Evolutionary conservation across 2,888 invertebrate species (phyloP).

Genomic region (Campoplex capitator): DNA sequence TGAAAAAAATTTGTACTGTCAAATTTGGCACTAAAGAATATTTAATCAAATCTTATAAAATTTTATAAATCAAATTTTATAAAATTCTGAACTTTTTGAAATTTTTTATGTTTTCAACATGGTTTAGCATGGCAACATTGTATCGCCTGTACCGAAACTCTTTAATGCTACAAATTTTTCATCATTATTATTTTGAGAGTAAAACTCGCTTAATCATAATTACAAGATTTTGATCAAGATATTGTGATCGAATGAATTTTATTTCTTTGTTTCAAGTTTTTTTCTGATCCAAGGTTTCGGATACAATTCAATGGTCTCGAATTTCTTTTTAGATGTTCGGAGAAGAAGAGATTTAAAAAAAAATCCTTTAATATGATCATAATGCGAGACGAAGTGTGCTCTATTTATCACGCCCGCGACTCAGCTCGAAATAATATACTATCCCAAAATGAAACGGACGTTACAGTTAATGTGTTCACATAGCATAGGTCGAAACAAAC

Average conservation of each 20-base stretch:
- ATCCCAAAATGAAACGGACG: slow-evolving; percentile 41
- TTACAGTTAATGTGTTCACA: slow-evolving; percentile 42
- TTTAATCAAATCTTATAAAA: too few relatives aligned
- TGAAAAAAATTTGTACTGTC: too few relatives aligned
- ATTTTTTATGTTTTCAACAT: too few relatives aligned
- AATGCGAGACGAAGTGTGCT: slow-evolving; percentile 2
- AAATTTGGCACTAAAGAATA: too few relatives aligned
- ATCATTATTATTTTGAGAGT: too few relatives aligned
- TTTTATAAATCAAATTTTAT: too few relatives aligned
- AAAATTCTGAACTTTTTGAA: too few relatives aligned
- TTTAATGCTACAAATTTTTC: too few relatives aligned
- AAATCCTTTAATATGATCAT: not conserved
- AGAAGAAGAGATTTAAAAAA: not conserved
- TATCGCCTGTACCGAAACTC: too few relatives aligned
- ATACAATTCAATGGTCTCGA: not conserved
- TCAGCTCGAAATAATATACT: slow-evolving; percentile 3
- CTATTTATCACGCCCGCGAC: slow-evolving; percentile 12
- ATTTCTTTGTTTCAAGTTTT: not conserved
- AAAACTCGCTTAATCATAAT: not conserved
- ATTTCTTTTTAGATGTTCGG: not conserved
- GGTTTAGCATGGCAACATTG: too few relatives aligned
- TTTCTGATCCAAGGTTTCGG: not conserved
- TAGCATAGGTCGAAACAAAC: slow-evolving; percentile 53
- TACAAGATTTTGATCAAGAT: not conserved
- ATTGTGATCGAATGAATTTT: not conserved